Conservation (phyloP, 1,140 invertebrate genomes). For the Batillaria attramentaria region DNA sequence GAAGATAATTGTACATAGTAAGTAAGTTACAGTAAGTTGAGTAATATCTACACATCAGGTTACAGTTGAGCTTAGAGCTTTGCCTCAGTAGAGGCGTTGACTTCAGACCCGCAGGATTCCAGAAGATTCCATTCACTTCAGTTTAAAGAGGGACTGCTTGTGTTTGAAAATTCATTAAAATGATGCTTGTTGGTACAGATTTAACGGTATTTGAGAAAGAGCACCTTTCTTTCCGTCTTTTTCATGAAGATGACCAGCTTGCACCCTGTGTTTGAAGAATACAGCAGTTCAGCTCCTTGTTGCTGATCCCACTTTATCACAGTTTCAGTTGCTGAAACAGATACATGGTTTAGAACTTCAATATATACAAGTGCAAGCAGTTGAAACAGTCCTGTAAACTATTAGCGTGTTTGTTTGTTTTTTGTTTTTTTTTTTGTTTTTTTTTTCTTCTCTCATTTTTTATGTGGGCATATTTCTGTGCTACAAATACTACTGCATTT, state of each 20-base stretch:
- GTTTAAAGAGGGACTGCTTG: too few relatives aligned
- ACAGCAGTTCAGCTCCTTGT: background rate
- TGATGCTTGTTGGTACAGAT: too few relatives aligned
- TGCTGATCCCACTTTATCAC: too few relatives aligned
- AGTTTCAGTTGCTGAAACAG: background rate
- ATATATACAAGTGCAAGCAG: background rate
- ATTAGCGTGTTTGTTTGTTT: background rate
- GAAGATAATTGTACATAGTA: too few relatives aligned
- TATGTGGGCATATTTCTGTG: background rate
- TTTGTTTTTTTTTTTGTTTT: background rate
- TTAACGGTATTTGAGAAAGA: background rate
- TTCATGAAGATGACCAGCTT: background rate
- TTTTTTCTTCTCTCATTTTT: background rate
- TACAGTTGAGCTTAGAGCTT: too few relatives aligned
- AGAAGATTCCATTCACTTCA: too few relatives aligned
- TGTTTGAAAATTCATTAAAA: too few relatives aligned
- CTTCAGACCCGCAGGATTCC: too few relatives aligned
- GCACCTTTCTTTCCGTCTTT: background rate
- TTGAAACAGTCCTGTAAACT: background rate
- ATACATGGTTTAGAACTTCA: background rate
- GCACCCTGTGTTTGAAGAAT: background rate
- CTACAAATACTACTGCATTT: conserved; percentile 1
- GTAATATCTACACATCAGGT: too few relatives aligned
- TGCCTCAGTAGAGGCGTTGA: too few relatives aligned
- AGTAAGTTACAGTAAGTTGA: too few relatives aligned